phyloP scores from a whole-genome alignment of 2,797 vertebrate species.

The Lutjanus campechanus region DNA sequence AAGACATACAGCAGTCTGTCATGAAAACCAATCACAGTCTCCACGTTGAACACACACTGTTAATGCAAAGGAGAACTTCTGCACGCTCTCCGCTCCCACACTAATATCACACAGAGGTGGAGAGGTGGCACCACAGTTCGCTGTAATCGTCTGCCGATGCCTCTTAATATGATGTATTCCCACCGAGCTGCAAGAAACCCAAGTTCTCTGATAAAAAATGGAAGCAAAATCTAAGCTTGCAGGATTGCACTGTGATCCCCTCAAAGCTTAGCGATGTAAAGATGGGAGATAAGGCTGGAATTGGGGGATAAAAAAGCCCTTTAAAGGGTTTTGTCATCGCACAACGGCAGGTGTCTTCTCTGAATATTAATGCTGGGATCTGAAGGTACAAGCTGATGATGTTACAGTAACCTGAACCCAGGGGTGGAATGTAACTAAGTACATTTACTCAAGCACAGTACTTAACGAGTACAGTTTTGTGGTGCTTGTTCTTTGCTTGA shows the following conservation, averaged over 20 bases:
- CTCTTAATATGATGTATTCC: conserved; percentile 50
- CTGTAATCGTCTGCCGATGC: conserved; percentile 26
- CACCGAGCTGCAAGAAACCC: conserved; percentile 33
- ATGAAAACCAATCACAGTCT: background rate
- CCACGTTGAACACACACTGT: background rate
- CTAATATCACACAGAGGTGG: conserved; percentile 17
- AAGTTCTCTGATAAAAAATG: conserved; percentile 64
- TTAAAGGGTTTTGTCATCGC: conserved; percentile 75
- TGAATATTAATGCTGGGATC: conserved; percentile 75
- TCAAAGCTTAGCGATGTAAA: conserved; percentile 74
- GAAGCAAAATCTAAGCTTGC: conserved; percentile 64
- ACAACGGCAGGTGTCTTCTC: conserved; percentile 31
- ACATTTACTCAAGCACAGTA: no score
- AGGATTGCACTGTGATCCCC: conserved; percentile 73
- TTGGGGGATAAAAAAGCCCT: conserved; percentile 69
- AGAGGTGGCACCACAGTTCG: conserved; percentile 9
- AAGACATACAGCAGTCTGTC: background rate
- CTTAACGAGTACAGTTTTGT: no score
- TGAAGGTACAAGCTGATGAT: conserved; percentile 54
- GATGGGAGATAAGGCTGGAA: conserved; percentile 76
- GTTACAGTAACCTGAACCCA: conserved; percentile 43
- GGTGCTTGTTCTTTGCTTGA: no score
- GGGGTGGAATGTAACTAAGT: no score
- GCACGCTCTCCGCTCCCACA: background rate
- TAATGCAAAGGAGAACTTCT: conserved; percentile 1